Evolutionary conservation across 92 coral and sea anemone species (phyloP).

Genomic region (Muricea muricata): DNA sequence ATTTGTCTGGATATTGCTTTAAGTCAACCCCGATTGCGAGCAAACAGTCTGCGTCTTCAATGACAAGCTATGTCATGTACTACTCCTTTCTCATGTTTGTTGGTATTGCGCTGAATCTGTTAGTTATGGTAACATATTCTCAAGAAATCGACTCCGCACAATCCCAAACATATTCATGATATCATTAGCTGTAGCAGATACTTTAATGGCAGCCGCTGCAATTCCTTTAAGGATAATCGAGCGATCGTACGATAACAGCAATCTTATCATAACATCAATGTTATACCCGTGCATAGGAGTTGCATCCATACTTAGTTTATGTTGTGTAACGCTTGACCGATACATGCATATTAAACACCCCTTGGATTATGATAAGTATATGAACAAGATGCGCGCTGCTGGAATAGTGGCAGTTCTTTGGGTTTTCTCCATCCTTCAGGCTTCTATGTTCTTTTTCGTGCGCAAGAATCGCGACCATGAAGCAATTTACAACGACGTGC

Average conservation of each 20-base stretch:
- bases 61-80: background rate
- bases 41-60: background rate
- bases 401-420: slow-evolving; percentile 71
- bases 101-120: background rate
- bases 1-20: background rate
- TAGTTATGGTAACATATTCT: slow-evolving; percentile 19
- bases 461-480: background rate
- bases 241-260: slow-evolving; percentile 8
- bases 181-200: slow-evolving; percentile 82
- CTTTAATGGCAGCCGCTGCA: slow-evolving; percentile 75
- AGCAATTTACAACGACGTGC: slow-evolving; percentile 72
- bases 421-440: slow-evolving; percentile 77
- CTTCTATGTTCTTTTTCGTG: slow-evolving; percentile 65
- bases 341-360: slow-evolving; percentile 81
- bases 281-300: slow-evolving; percentile 83
- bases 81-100: background rate
- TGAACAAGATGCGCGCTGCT: slow-evolving; percentile 68
- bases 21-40: background rate
- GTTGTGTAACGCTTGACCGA: slow-evolving; percentile 93
- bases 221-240: slow-evolving; percentile 75
- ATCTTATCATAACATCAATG: slow-evolving; percentile 57
- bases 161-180: slow-evolving; percentile 87
- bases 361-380: slow-evolving; percentile 71
- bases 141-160: slow-evolving; percentile 71
- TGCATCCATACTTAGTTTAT: slow-evolving; percentile 86